Base-by-base conservation (phyloP, 2,797 vertebrate genomes). In the Aplochiton taeniatus region DNA sequence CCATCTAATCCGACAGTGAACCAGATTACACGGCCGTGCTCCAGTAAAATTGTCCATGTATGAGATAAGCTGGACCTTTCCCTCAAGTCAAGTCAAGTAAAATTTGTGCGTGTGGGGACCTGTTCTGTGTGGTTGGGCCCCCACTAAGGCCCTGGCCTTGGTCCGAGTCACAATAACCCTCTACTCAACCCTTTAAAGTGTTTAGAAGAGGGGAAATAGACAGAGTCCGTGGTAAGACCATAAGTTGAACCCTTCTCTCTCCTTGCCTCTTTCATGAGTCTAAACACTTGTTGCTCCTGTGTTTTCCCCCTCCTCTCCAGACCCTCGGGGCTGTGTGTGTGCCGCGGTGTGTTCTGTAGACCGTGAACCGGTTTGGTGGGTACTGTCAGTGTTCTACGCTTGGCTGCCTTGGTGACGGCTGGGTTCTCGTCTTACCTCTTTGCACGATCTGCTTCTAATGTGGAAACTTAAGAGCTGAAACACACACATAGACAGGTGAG, bases 371-470 rank as follows among this genome's bases (percentile, higher is more conserved):
- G 41, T 31, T 4, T 11, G 7, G 11, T 56, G 53, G 17, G 53
- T 20, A 19, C 31, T 31, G 31, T 31, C 31, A 31, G 31, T 2
- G 31, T 31, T 2, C 31, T 6, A 31, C 31, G 31, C 31, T 31
- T 31, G 2, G 31, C 31, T 31, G 50, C 64, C 57, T 57, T 4
- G 18, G 68, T 65, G 54, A 74, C 46, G 44, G 9, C 50, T 41
- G 17, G 58, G 55, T 65, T 79, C 60, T 82, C 61, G 45, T 69
- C n/a, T 61, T 67, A 68, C 46, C 46, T 2, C 9, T 8, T 8
- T 10, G 9, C 46, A 48, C 9, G 13, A 14, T 48, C 13, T 14
- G 8, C 46, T 61, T 48, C 55, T 49, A 16, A 58, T 62, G 13
- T 52, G 12, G 44, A 45, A 49, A 42, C 12, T 1, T 51, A 8